A percentile compares a stretch with the other conserved stretches of the same genome.
phyloP scores from a whole-genome alignment of 1,140 invertebrate genomes.

The Ditylenchus dipsaci region DNA sequence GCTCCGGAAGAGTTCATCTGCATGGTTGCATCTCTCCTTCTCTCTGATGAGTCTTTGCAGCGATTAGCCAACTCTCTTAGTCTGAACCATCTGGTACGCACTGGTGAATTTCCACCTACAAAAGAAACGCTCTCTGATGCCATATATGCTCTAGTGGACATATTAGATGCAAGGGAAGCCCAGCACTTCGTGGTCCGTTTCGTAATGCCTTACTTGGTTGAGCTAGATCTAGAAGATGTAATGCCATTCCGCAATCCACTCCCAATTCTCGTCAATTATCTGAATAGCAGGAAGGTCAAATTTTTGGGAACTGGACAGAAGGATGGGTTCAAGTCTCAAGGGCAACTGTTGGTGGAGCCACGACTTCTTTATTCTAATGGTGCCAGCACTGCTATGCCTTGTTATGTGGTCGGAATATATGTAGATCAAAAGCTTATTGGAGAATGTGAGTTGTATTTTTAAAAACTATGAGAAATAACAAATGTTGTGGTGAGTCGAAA shows the following conservation, averaged over 20 bases:
- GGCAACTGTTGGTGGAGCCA: slow-evolving; percentile 37
- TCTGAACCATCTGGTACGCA: slow-evolving; percentile 39
- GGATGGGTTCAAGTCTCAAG: slow-evolving; percentile 7
- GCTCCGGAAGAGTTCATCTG: slow-evolving; percentile 44
- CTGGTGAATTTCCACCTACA: slow-evolving; percentile 33
- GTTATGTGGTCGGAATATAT: slow-evolving; percentile 54
- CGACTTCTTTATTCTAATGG: slow-evolving; percentile 41
- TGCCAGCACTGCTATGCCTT: slow-evolving; percentile 37
- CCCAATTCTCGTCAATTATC: slow-evolving; percentile 42
- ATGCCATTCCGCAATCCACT: slow-evolving; percentile 48
- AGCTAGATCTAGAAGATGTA: slow-evolving; percentile 45
- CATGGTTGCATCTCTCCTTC: slow-evolving; percentile 19
- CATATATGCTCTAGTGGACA: slow-evolving; percentile 27
- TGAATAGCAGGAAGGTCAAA: slow-evolving; percentile 21
- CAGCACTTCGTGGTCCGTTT: slow-evolving; percentile 33
- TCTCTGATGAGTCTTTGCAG: background rate
- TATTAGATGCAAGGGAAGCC: slow-evolving; percentile 17
- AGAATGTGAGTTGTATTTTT: slow-evolving; percentile 32
- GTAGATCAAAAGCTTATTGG: slow-evolving; percentile 44
- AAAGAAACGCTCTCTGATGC: slow-evolving; percentile 23
- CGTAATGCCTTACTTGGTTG: slow-evolving; percentile 24
- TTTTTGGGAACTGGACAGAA: background rate
- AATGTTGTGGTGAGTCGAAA: background rate
- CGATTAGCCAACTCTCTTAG: slow-evolving; percentile 26
- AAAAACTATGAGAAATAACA: background rate